Base-by-base conservation (phyloP, 2,113 vertebrate species). In the Micromys minutus region DNA sequence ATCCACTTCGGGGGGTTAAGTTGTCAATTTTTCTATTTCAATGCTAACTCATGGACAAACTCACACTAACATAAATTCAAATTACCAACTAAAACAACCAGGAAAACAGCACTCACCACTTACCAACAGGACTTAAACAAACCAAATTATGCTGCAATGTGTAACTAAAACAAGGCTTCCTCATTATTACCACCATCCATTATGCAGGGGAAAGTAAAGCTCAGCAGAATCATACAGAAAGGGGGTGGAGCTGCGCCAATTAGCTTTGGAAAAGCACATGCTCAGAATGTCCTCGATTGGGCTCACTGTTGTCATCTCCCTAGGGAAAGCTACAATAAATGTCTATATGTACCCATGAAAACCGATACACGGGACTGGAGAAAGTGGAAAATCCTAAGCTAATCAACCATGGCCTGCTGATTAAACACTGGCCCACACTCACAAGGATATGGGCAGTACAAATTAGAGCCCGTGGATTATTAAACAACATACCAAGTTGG, bases 61-160 rank as follows among this genome's bases (percentile, higher is more conserved):
- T 52, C 67, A 59, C 26, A 65, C 21, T 47, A 69, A 47, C 74
- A 85, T 90, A 11, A 57, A 57, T 71, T 80, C 87, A 92, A 94
- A 85, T 74, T 39, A 89, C 50, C 77, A 91, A 55, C 39, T 17
- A 8, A 87, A 85, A 85, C 34, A 59, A 61, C 50, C 31, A 36
- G 63, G n/a, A n/a, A 0, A 75, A 81, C 24, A 19, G 72, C 42
- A 55, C 50, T 69, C 15, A 36, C 12, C 72, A 57, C 34, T 90
- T 45, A 90, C 81, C 52, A 93, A 75, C 45, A 67, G 1, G 59
- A 63, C 36, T 87, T 95, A 84, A 55, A 77, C 83, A 86, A 85
- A 90, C 4, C 52, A 42, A 87, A 91, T 42, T 2, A 87, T 39
- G 72, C 47, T 24, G 47, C 31, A 72, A 83, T 39, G 59, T 9